These are phyloP conservation scores for Sorex araneus DNA, from an alignment of 2,113 vertebrate genomes.

Conservation along the genomic window DNA sequence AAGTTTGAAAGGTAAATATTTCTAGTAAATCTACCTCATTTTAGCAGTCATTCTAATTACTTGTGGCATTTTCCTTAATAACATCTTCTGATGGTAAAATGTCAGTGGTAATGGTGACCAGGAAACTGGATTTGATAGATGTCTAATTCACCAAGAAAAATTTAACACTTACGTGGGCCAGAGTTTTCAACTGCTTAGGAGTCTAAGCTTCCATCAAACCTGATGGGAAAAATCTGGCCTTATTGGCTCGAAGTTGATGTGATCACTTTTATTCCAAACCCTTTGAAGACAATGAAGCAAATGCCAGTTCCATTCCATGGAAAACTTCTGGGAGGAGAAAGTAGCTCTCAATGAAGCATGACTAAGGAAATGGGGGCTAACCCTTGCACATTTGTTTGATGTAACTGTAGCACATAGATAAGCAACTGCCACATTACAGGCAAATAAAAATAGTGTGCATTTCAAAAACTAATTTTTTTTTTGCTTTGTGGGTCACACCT, in stretches of 20 bases:
- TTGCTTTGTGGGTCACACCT: too few species aligned
- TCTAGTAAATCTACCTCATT: constrained; percentile 65
- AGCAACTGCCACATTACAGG: not conserved
- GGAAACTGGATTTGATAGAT: constrained; percentile 25
- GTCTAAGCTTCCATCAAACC: not conserved
- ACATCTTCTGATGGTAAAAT: constrained; percentile 66
- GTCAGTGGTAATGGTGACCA: not conserved
- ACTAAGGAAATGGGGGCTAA: not conserved
- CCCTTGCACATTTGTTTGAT: not conserved
- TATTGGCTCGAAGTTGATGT: not conserved
- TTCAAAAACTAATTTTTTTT: not conserved
- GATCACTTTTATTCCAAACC: not conserved
- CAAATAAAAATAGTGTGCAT: constrained; percentile 1
- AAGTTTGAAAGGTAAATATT: constrained; percentile 65
- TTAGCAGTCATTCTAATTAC: constrained; percentile 51
- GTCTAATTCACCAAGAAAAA: not conserved
- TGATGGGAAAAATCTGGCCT: not conserved
- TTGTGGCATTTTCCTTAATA: constrained; percentile 42
- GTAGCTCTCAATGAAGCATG: not conserved
- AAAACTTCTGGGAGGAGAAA: not conserved
- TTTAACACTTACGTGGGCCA: not conserved
- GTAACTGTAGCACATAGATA: not conserved
- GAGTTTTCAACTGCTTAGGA: constrained; percentile 4
- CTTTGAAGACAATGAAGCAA: constrained; percentile 34
- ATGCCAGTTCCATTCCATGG: not conserved